These are phyloP conservation scores for Zoanthus sansibaricus DNA, from an alignment of 92 coral and sea anemone species.

Conservation along the genomic window DNA sequence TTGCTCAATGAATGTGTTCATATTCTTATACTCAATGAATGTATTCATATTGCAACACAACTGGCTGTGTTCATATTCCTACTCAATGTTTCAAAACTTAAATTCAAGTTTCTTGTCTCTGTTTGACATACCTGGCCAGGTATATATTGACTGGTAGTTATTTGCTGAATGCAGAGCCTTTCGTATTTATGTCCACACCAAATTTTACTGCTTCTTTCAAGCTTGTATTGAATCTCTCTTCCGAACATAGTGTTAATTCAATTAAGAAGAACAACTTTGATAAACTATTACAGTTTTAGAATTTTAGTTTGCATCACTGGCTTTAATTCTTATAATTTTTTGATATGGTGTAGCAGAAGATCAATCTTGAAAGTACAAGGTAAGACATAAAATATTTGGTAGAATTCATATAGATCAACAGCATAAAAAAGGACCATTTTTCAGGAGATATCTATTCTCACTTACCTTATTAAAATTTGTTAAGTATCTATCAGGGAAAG, in stretches of 20 bases:
- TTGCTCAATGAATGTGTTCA: background rate
- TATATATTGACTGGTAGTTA: too few relatives aligned
- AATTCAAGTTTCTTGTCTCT: background rate
- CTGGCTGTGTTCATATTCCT: too few relatives aligned
- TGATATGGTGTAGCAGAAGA: background rate
- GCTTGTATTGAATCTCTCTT: constrained; percentile 3
- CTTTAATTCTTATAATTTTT: background rate
- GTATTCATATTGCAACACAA: background rate
- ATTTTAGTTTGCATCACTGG: background rate
- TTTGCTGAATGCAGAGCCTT: too few relatives aligned
- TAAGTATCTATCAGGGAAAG: constrained; percentile 1
- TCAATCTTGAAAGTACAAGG: background rate
- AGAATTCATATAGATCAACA: background rate
- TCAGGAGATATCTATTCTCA: background rate
- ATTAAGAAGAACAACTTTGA: background rate
- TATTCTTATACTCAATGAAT: background rate
- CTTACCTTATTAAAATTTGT: background rate
- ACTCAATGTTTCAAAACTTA: background rate
- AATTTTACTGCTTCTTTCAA: background rate
- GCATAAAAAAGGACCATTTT: background rate
- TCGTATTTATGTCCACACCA: background rate
- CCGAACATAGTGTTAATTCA: constrained; percentile 14
- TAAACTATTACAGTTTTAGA: background rate
- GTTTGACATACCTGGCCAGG: background rate
- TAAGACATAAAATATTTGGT: background rate